Evolutionary conservation across 2,888 invertebrate species (phyloP), one percentile per base, ranked within the genome.

Genomic region (Loripinus fragilis): DNA sequence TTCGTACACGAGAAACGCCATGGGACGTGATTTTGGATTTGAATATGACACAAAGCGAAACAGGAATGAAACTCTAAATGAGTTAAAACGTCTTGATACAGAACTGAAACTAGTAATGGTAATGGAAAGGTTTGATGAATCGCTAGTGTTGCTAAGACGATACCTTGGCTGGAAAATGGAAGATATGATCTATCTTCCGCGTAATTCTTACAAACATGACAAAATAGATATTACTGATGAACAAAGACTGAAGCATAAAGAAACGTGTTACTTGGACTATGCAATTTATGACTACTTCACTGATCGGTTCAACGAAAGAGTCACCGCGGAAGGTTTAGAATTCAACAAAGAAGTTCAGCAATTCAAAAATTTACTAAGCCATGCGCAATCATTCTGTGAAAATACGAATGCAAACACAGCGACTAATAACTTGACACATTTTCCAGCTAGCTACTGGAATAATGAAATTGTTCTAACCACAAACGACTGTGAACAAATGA

Each of bases 1-100:
- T 28, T 78, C 81, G 55, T 65, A 72, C 23, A 81, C 81, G 28
- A 78, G 55, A 64, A 81, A 81, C 60, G 45, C 78, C 17, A 81
- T 81, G 78, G 81, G 73, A 2, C 48, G 38, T 15, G 81, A 81
- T 71, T 81, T 81, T 28, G 81, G 81, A 41, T 78, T 81, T 66
- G n/a, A 75, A n/a, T 2, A 20, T 23, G 15, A 20, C 2, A 23
- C 71, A 0, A 66, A 30, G 20, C 15, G 38, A 12, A 64, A 55
- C 7, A 52, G 68, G 20, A 71, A 50, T 23, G 15, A 25, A 10
- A n/a, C 5, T 38, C 70, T 78, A n/a, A 28, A 55, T n/a, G 35
- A 71, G 41, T 33, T 72, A 30, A n/a, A 42, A 17, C 42, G 17
- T 33, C 45, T 81, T 20, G 68, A 38, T 30, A 41, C 41, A 5